Conservation (phyloP, 2,113 vertebrate species). For the Passer montanus region DNA sequence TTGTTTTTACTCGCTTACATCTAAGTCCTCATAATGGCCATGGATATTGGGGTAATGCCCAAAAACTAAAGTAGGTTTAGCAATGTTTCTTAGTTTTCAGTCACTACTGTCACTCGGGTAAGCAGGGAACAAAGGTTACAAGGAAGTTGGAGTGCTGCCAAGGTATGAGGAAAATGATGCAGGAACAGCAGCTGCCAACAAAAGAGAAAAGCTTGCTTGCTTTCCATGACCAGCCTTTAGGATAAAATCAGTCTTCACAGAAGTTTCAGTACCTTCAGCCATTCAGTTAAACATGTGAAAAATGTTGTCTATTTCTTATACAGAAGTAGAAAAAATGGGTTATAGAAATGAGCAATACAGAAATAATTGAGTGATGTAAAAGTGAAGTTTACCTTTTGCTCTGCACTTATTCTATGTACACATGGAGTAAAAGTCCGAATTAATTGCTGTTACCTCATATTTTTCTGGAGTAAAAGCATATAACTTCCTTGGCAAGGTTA, state of each 20-base stretch:
- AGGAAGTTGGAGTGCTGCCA: neutral
- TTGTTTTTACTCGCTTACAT: neutral
- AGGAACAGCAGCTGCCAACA: neutral
- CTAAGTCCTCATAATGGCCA: neutral
- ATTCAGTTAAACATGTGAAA: neutral
- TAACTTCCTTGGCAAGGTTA: neutral
- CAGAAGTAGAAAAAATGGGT: neutral
- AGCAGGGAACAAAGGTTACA: neutral
- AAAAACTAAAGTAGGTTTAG: neutral
- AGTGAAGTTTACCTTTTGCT: neutral
- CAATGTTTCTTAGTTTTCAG: neutral
- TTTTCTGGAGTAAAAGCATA: neutral
- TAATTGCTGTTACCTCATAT: neutral
- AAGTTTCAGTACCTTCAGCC: neutral
- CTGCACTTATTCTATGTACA: neutral
- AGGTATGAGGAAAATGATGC: neutral
- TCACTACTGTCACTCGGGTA: neutral
- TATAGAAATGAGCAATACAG: neutral
- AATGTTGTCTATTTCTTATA: neutral
- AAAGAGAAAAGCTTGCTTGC: neutral
- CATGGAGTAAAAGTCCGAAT: neutral
- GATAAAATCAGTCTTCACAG: neutral
- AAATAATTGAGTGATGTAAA: neutral
- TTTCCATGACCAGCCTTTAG: neutral
- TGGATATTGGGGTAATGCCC: neutral